Percentiles rank a stretch among this genome's conserved stretches.
Conservation (phyloP, 2,888 invertebrate species). For the Nephrotoma flavescens region DNA sequence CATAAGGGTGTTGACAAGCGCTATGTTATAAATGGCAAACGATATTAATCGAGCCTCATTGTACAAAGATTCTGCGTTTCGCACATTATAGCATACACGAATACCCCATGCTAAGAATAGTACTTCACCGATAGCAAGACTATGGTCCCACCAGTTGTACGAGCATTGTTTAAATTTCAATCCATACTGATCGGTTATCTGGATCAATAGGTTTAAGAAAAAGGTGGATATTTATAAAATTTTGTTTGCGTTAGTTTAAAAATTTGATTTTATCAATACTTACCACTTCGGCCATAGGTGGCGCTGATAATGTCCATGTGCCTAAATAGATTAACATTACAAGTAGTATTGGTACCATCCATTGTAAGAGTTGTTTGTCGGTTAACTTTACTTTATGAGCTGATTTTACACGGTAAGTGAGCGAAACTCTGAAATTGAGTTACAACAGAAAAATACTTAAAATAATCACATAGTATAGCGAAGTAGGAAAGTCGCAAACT, state of each 20-base stretch:
- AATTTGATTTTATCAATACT: slow-evolving; percentile 17
- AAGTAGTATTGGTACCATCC: slow-evolving; percentile 84
- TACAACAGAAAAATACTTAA: background rate
- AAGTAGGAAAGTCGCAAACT: no score
- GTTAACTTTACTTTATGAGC: slow-evolving; percentile 86
- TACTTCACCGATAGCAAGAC: slow-evolving; percentile 67
- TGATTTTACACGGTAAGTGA: slow-evolving; percentile 85
- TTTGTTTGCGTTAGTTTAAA: background rate
- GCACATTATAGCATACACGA: slow-evolving; percentile 69
- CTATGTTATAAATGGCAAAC: slow-evolving; percentile 89
- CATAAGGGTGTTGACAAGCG: slow-evolving; percentile 82
- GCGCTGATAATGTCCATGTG: slow-evolving; percentile 81
- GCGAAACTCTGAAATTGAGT: slow-evolving; percentile 55
- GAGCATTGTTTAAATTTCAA: slow-evolving; percentile 80
- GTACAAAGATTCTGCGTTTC: slow-evolving; percentile 83
- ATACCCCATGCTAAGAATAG: slow-evolving; percentile 74
- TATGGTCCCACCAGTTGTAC: slow-evolving; percentile 92
- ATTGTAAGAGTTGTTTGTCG: slow-evolving; percentile 80
- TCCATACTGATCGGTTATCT: slow-evolving; percentile 58
- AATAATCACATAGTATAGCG: no score
- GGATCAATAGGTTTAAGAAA: slow-evolving; percentile 5
- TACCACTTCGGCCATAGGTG: slow-evolving; percentile 64
- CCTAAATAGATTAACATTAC: slow-evolving; percentile 79
- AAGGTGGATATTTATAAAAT: background rate
- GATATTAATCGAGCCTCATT: slow-evolving; percentile 88